Percentiles rank a stretch among this genome's conserved stretches.
These are phyloP conservation scores for Platycercus adscitus DNA, from an alignment of 2,113 vertebrate species.

Conservation along the genomic window DNA sequence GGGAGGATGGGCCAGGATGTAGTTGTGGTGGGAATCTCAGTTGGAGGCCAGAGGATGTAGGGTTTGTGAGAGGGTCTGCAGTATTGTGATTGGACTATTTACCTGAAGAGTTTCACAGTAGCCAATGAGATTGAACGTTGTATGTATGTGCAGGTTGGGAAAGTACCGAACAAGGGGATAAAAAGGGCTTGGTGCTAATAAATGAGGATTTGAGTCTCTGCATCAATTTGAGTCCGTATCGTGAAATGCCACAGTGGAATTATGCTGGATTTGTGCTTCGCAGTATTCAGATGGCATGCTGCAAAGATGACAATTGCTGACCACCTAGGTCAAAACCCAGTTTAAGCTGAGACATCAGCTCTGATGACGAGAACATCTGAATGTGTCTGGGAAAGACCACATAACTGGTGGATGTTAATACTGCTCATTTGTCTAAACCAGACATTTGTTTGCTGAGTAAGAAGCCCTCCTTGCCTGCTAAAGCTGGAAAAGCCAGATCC, in stretches of 20 bases:
- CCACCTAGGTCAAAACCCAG: neutral
- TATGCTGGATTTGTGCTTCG: neutral
- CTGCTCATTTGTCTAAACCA: neutral
- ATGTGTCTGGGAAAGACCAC: neutral
- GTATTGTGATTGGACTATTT: too few relatives aligned
- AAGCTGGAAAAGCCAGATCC: neutral
- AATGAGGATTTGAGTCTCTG: too few relatives aligned
- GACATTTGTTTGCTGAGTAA: neutral
- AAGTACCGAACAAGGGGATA: too few relatives aligned
- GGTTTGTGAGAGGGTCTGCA: too few relatives aligned
- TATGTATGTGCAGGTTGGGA: too few relatives aligned
- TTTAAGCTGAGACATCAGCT: neutral
- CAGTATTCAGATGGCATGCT: neutral
- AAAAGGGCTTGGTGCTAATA: too few relatives aligned
- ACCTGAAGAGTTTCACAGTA: too few relatives aligned
- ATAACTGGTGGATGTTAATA: neutral
- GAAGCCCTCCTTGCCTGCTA: neutral
- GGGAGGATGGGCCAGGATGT: too few relatives aligned
- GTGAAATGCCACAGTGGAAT: neutral
- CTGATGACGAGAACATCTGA: neutral
- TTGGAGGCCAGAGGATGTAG: too few relatives aligned
- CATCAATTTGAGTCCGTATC: too few relatives aligned
- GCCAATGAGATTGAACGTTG: too few relatives aligned
- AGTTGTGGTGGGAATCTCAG: too few relatives aligned
- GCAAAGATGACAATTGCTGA: neutral